Evolutionary conservation across 2,113 vertebrate species (phyloP).

Genomic region (Gymnogyps californianus): DNA sequence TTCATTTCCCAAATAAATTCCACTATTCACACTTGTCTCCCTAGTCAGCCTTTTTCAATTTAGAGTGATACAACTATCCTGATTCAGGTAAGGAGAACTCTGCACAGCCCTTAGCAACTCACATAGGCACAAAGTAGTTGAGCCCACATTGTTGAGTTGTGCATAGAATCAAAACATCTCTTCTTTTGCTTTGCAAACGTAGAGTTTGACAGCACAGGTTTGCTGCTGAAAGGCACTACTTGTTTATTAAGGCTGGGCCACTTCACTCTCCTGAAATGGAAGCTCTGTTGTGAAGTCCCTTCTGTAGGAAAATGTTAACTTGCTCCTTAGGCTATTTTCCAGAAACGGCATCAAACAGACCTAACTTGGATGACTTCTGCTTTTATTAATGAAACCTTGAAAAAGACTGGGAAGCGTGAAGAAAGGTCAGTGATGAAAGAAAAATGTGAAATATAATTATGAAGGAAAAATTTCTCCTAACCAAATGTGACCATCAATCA

Average conservation of each 20-base stretch:
- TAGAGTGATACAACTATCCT: not conserved
- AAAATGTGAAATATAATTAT: not conserved
- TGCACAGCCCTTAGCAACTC: not conserved
- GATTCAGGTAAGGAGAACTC: not conserved
- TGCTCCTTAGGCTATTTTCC: not conserved
- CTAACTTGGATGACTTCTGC: not conserved
- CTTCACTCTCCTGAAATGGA: not conserved
- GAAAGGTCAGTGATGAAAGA: conserved; percentile 19
- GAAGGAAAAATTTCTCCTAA: not conserved
- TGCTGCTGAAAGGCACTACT: not conserved
- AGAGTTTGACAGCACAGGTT: not conserved
- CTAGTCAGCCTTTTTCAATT: not conserved
- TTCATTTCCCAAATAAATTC: not conserved
- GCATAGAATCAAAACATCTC: not conserved
- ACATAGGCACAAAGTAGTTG: not conserved
- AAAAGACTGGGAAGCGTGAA: not conserved
- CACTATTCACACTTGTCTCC: not conserved
- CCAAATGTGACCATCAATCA: not conserved
- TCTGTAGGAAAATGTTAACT: conserved; percentile 2
- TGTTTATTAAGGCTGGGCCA: not conserved
- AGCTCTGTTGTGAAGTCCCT: not conserved
- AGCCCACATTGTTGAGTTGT: not conserved
- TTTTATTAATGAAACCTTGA: conserved; percentile 13
- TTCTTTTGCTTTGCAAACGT: not conserved
- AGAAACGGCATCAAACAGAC: not conserved